phyloP scores from a whole-genome alignment of 2,797 vertebrate genomes.

The Peromyscus nudipes region DNA sequence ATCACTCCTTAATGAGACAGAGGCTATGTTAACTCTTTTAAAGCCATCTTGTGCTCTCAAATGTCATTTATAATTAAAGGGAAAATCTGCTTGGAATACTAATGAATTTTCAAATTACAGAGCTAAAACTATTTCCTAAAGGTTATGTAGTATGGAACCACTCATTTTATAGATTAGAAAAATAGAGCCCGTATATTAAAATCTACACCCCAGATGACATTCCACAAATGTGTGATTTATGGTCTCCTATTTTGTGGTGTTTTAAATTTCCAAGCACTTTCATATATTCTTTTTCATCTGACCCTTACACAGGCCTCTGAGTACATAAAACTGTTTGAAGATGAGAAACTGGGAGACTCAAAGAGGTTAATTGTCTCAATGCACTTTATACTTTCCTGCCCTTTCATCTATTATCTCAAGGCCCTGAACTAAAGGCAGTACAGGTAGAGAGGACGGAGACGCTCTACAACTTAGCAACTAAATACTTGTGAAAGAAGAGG shows the following conservation, averaged over 20 bases:
- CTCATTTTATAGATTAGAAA: conserved; percentile 48
- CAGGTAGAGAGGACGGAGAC: conserved; percentile 53
- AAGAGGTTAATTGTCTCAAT: conserved; percentile 49
- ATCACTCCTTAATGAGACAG: not conserved
- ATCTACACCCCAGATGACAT: not conserved
- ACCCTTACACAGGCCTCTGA: conserved; percentile 11
- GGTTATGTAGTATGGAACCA: conserved; percentile 3
- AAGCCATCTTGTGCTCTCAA: not conserved
- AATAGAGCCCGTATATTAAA: conserved; percentile 42
- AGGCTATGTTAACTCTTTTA: not conserved
- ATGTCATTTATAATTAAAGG: not conserved
- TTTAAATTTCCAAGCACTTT: conserved; percentile 51
- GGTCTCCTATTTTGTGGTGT: conserved; percentile 28
- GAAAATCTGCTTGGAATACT: not conserved
- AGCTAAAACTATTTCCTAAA: conserved; percentile 34
- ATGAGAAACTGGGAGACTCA: conserved; percentile 53
- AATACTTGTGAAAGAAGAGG: conserved; percentile 51
- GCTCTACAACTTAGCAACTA: conserved; percentile 27
- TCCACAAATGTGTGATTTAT: conserved; percentile 24
- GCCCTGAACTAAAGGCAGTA: conserved; percentile 35
- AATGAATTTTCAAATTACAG: conserved; percentile 46
- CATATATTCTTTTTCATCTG: conserved; percentile 40
- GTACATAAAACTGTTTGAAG: conserved; percentile 51
- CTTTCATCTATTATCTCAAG: conserved; percentile 45
- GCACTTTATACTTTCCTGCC: conserved; percentile 38